Base-by-base conservation (phyloP, 2,797 vertebrate genomes). In the Sebastes kiyomatsui region DNA sequence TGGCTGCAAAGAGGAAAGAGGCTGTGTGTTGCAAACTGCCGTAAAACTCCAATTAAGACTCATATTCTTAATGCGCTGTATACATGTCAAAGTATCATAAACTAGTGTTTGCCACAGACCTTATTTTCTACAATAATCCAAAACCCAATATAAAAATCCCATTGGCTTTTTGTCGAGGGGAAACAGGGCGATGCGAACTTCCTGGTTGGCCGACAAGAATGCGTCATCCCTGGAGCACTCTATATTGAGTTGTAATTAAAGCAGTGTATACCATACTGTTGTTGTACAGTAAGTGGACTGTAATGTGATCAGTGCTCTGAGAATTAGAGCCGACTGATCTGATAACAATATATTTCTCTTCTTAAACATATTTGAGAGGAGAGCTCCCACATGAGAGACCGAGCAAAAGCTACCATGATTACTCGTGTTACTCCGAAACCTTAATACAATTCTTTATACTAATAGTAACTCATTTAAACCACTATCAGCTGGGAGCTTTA, bases 261-360 rank as follows among this genome's bases (percentile, higher is more conserved):
- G 18, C 22, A 54, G 60, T 23, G 20, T 14, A 49, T 10, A 23
- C 13, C 5, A 9, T 38, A 14, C n/a, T 61, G 20, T 35, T 58
- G 55, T 28, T 28, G 16, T 8, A 38, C 20, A 30, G 5, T n/a
- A 30, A 56, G 46, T 13, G 2, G 27, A 30, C 42, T n/a, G 64
- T 56, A 58, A 32, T 54, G 58, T 20, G 16, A 67, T 49, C 22
- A 32, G 16, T 5, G 46, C 49, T 64, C 20, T 58, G 49, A 66
- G 5, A 56, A 72, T 60, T 61, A 38, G 28, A 79, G 68, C 28
- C 28, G 11, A 77, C n/a, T 6, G 8, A 46, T 61, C 49, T 58
- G 56, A 80, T 33, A 25, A 25, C 25, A 74, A 61, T 42, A 27
- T 67, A 9, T 65, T 58, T 56, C 42, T 55, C 16, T 59, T 32